Evolutionary conservation across 2,797 vertebrate genomes (phyloP), one percentile per base, ranked within the genome.

Genomic region (Eutrigla gurnardus): DNA sequence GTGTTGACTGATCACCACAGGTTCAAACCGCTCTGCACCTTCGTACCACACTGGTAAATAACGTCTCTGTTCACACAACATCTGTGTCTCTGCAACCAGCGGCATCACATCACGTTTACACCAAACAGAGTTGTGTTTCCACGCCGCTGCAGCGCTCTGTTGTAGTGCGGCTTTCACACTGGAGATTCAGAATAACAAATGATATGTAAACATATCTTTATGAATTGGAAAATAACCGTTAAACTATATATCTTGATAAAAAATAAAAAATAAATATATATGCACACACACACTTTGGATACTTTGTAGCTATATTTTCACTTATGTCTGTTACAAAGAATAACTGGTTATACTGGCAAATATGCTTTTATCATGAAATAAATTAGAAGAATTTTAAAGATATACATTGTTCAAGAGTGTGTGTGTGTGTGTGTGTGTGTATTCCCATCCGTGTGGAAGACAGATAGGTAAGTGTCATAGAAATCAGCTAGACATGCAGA

Each of bases 31-130:
- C 43, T 73, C 77, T 63, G 50, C 65, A 65, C 62, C 71, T 60
- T 88, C 45, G 33, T 54, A 77, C 1, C 61, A 64, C 13, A 45
- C 39, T 45, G 52, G n/a, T 66, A 77, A 86, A 84, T 77, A 59
- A 18, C 25, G 40, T 55, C 39, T 59, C 37, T 15, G 7, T 59
- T 70, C 42, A 15, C 52, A 46, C n/a, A 62, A 61, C 70, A 74
- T 62, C 55, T 69, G 69, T 7, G 2, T 11, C 6, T 49, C 6
- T 49, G 52, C 36, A 59, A 40, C 45, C n/a, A 32, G 53, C 13
- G 74, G 39, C 3, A 64, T 18, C 15, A 45, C 32, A 36, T 36
- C 53, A 52, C 43, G 70, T 64, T 57, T 52, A 57, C 63, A 61
- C 63, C 72, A 69, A 70, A 71, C 73, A 63, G 18, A n/a, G 17